A percentile compares a stretch with the other conserved stretches of the same genome.
Evolutionary conservation across 1,140 invertebrate species (phyloP).

Genomic region (Bradysia coprophila): DNA sequence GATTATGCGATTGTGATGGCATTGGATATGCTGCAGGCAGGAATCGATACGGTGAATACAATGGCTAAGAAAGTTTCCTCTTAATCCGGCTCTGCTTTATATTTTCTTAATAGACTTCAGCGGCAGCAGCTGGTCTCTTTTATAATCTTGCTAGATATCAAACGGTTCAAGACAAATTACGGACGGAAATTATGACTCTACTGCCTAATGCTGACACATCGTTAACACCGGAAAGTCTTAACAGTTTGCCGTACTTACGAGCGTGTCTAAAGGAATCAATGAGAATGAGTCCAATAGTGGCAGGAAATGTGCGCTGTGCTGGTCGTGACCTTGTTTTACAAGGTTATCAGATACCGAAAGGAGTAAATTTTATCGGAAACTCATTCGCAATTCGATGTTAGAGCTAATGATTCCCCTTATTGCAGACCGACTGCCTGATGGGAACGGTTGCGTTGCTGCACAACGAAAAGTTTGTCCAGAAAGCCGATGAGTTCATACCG

Average conservation of each 20-base stretch:
- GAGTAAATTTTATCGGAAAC: no score
- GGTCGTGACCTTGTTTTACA: conserved; percentile 51
- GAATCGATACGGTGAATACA: conserved; percentile 23
- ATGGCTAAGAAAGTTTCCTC: no score
- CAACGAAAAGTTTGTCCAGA: no score
- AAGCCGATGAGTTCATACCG: no score
- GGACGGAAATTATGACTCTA: conserved; percentile 26
- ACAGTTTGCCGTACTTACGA: conserved; percentile 26
- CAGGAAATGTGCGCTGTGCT: conserved; percentile 62
- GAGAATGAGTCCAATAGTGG: conserved; percentile 64
- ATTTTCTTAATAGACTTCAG: conserved; percentile 1
- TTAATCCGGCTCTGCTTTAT: no score
- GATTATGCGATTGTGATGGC: conserved; percentile 25
- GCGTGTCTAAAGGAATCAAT: conserved; percentile 38
- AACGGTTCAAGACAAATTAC: conserved; percentile 26
- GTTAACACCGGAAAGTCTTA: conserved; percentile 20
- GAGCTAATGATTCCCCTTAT: no score
- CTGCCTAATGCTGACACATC: conserved; percentile 17
- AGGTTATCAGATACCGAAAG: no score
- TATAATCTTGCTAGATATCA: conserved; percentile 25
- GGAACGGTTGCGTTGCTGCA: no score
- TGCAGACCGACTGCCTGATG: no score
- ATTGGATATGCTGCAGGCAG: conserved; percentile 21
- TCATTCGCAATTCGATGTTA: no score
- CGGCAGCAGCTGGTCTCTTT: neutral